phyloP scores from a whole-genome alignment of 2,113 vertebrate species.

The Microcebus griseorufus region DNA sequence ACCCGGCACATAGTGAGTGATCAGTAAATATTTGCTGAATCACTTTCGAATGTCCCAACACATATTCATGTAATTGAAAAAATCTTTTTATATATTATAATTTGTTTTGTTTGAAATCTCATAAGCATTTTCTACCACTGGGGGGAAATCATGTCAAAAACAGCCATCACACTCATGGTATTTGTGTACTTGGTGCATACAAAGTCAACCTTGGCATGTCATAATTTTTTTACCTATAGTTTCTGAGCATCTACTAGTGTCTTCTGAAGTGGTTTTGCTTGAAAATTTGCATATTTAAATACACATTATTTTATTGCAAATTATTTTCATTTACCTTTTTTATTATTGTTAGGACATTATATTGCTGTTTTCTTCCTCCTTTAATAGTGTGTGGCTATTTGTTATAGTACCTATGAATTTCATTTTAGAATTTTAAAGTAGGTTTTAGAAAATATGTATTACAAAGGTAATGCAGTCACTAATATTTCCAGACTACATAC shows the following conservation, averaged over 20 bases:
- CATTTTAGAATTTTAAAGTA: slow-evolving; percentile 45
- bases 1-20: not conserved
- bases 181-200: not conserved
- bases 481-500: slow-evolving; percentile 26
- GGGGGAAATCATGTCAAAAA: not conserved
- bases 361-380: not conserved
- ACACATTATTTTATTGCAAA: not conserved
- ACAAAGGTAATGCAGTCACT: not conserved
- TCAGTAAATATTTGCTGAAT: not conserved
- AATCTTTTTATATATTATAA: not conserved
- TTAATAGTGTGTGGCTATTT: not conserved
- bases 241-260: not conserved
- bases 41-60: not conserved
- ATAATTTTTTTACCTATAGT: slow-evolving; percentile 9
- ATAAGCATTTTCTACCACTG: not conserved
- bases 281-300: not conserved
- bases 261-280: not conserved
- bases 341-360: not conserved
- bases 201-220: not conserved
- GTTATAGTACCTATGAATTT: not conserved
- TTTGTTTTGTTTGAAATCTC: not conserved
- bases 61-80: not conserved
- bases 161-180: not conserved
- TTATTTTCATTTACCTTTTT: slow-evolving; percentile 37
- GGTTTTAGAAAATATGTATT: slow-evolving; percentile 17